A percentile compares a stretch with the other conserved stretches of the same genome.
Conservation (phyloP, 2,888 invertebrate species). For the Philopedon plagiatum region DNA sequence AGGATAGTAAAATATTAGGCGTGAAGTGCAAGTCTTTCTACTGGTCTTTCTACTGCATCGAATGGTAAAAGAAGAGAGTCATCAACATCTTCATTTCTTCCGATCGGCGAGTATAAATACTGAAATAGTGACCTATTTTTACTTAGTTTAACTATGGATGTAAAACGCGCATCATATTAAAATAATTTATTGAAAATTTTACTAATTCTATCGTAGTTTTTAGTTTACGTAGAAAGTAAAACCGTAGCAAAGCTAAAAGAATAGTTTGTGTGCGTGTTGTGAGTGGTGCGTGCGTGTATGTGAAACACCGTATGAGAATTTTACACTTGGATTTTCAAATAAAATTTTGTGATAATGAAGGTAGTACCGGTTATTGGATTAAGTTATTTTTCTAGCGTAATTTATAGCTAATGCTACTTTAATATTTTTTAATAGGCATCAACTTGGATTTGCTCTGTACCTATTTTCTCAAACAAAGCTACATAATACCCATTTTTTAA, state of each 20-base stretch:
- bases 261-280: not conserved
- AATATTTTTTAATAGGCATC: too few relatives aligned
- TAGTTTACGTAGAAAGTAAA: not conserved
- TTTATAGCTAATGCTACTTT: too few relatives aligned
- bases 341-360: constrained; percentile 18
- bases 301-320: not conserved
- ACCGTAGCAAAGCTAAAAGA: not conserved
- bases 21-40: constrained; percentile 34
- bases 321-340: constrained; percentile 8
- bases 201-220: not conserved
- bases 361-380: constrained; percentile 4
- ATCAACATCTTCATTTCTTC: constrained; percentile 40
- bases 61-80: constrained; percentile 39
- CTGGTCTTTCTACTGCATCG: constrained; percentile 20
- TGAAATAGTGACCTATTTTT: constrained; percentile 68
- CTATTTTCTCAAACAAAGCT: too few relatives aligned
- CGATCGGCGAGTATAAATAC: constrained; percentile 64
- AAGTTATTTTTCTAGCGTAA: too few relatives aligned
- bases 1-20: constrained; percentile 34
- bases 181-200: not conserved
- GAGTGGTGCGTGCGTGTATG: constrained; percentile 2
- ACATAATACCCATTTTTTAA: too few relatives aligned
- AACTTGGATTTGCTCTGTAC: too few relatives aligned
- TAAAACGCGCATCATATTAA: not conserved
- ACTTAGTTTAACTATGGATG: constrained; percentile 61